Evolutionary conservation across 1,140 invertebrate species (phyloP), one percentile per base, ranked within the genome.

Genomic region (Listronotus bonariensis): DNA sequence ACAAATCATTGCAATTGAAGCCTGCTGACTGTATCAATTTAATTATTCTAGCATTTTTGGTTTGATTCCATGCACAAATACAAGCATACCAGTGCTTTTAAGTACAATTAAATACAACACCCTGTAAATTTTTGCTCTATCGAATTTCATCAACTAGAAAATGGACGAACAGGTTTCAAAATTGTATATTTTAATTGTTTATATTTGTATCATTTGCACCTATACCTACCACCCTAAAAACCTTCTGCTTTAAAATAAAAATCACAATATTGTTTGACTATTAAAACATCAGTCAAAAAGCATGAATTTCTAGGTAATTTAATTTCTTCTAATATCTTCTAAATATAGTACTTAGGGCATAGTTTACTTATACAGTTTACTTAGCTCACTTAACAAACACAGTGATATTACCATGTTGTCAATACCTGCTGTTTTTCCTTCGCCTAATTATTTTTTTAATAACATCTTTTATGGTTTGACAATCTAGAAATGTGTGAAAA

Each of bases 131-230:
- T 17, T 17, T 14, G 8, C 43, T 3, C 1, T 46, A 14, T 11
- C 10, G 20, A 18, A 18, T 18, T 18, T 46, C 15, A 17, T 17
- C 15, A 20, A 15, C 20, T 18, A n/a, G 20, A 51, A 54, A 54
- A 54, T 54, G 52, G 52, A 54, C 52, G 52, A 54, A 54, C 52
- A 18, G 15, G 32, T 54, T 36, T 54, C 20, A 26, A 26, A 26
- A 26, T 26, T 26, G 20, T 26, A 3, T 26, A 26, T 3, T 26
- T 20, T 40, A 20, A 11, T 11, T 51, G 31, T 32, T 20, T 51
- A 31, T 51, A 18, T 38, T 38, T 26, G n/a, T 12, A 36, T 36
- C 11, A 5, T 36, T 36, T 36, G 11, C 34, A 36, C 34, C 34
- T 36, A 36, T 7, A 36, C 8, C 34, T 36, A 26, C 20, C 20